Evolutionary conservation across 2,888 invertebrate species (phyloP), one percentile per base, ranked within the genome.

Genomic region (Tineola bisselliella): DNA sequence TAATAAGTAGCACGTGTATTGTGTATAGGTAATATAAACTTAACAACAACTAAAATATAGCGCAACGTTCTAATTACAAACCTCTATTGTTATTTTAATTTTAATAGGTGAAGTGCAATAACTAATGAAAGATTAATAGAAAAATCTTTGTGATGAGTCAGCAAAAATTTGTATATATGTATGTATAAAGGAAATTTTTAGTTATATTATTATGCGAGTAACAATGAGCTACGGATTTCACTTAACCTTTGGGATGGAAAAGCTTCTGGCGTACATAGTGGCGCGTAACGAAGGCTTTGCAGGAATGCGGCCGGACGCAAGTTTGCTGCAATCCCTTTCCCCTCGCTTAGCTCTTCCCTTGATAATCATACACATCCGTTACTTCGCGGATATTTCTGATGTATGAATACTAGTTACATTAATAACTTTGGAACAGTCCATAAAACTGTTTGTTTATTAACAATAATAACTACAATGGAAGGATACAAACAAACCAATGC

Each of bases 251-350:
- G n/a, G n/a, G n/a, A n/a, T n/a, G n/a, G n/a, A n/a, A n/a, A n/a
- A n/a, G n/a, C n/a, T n/a, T n/a, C n/a, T n/a, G n/a, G 11, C 43
- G 48, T 31, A n/a, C 25, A 56, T 15, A 19, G 54, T 19, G 62
- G 62, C 44, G 70, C 70, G 71, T 69, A 71, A 76, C 77, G 75
- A 76, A 81, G 81, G 83, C 78, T 79, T 67, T 75, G 74, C 68
- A 79, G 82, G 86, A 86, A 86, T 86, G 86, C 79, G 80, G 76
- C 79, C 80, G 77, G 74, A 72, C 77, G 70, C 64, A 60, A 52
- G 57, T 25, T 59, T 38, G 59, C 62, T 56, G 33, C 15, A 8
- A 33, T 58, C 58, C 57, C 60, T 8, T 33, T 11, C 33, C 58
- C 57, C 60, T 8, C 54, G 15, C 33, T 57, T 15, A 8, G 15